Percentiles rank a stretch among this genome's conserved stretches.
phyloP scores from a whole-genome alignment of 2,888 invertebrate species.

The Gortyna flavago region DNA sequence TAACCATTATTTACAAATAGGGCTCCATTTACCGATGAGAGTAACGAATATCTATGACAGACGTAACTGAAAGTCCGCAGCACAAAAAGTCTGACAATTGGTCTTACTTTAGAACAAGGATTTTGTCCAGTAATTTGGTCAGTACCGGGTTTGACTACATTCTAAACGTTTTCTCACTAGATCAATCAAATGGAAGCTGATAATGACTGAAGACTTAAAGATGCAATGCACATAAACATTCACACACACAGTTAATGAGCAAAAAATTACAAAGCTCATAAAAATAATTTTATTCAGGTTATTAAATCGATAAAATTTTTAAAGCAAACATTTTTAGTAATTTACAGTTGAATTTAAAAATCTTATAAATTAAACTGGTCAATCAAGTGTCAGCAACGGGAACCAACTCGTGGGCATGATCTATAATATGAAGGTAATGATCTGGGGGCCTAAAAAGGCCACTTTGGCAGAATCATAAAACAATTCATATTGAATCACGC shows the following conservation, averaged over 20 bases:
- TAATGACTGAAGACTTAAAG: background rate
- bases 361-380: background rate
- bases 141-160: background rate
- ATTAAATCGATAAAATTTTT: background rate
- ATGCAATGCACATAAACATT: background rate
- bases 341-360: background rate
- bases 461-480: too few species aligned
- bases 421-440: slow-evolving; percentile 39
- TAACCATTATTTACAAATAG: background rate
- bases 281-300: background rate
- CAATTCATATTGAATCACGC: too few species aligned
- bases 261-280: background rate
- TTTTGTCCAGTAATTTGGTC: background rate
- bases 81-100: background rate
- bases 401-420: slow-evolving; percentile 17
- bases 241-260: background rate
- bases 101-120: background rate
- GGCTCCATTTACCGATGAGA: background rate
- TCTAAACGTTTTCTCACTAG: background rate
- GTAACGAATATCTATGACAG: background rate
- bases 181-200: background rate
- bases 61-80: background rate
- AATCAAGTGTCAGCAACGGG: background rate
- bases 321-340: background rate
- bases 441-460: too few species aligned